Conservation (phyloP, 2,113 vertebrate species). For the Baryphthengus martii region DNA sequence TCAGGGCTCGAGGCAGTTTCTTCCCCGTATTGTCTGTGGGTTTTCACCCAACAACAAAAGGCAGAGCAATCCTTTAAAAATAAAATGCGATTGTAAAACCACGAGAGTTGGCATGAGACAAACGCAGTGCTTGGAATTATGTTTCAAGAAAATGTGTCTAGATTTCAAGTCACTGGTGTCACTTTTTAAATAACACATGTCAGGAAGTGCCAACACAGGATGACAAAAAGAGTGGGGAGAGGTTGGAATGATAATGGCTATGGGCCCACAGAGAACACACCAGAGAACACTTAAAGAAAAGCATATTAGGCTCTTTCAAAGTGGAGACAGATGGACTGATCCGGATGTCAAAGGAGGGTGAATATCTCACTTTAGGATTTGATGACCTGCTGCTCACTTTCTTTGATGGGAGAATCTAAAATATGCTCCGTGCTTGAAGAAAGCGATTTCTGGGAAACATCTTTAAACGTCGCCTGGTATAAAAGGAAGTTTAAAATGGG, state of each 20-base stretch:
- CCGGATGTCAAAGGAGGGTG: conserved; percentile 63
- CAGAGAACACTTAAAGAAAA: conserved; percentile 65
- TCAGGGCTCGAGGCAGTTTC: conserved; percentile 49
- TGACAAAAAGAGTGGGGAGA: conserved; percentile 67
- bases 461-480: background rate
- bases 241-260: conserved; percentile 68
- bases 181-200: conserved; percentile 69
- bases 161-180: conserved; percentile 65
- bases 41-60: conserved; percentile 64
- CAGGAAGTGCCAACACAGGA: conserved; percentile 64
- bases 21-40: conserved; percentile 50
- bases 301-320: conserved; percentile 64
- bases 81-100: conserved; percentile 53
- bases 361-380: conserved; percentile 66
- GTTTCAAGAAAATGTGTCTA: conserved; percentile 66
- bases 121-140: conserved; percentile 47
- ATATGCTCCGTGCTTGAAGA: conserved; percentile 40
- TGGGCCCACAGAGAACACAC: conserved; percentile 61
- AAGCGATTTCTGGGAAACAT: conserved; percentile 48
- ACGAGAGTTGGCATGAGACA: conserved; percentile 48
- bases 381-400: conserved; percentile 68
- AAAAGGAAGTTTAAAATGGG: conserved; percentile 28
- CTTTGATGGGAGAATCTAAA: conserved; percentile 60
- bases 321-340: conserved; percentile 66
- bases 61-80: conserved; percentile 62